Conservation (phyloP, 2,797 vertebrate species). For the Syndactyla subalaris region DNA sequence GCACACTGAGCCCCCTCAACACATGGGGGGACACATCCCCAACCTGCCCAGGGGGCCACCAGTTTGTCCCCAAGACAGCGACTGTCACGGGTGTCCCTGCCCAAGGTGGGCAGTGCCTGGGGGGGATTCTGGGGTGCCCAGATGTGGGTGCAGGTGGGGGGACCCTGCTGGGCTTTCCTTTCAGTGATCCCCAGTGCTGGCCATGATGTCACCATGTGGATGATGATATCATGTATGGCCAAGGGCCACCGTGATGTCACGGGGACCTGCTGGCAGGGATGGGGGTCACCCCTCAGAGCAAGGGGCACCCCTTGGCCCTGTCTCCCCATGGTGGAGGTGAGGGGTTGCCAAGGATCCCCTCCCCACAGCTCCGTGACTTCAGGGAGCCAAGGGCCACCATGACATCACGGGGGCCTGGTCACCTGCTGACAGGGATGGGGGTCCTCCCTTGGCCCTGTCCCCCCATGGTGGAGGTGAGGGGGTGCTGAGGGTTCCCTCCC, state of each 20-base stretch:
- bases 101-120: neutral
- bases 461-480: neutral
- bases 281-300: too few relatives aligned
- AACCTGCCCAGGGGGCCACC: neutral
- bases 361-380: neutral
- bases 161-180: neutral
- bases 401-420: neutral
- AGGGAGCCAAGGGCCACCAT: neutral
- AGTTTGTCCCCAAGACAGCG: rapidly evolving
- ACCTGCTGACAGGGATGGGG: neutral
- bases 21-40: neutral
- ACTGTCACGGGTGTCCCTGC: neutral
- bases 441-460: neutral
- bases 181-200: neutral
- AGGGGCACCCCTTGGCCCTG: neutral
- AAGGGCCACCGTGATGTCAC: neutral
- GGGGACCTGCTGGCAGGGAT: neutral
- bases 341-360: neutral
- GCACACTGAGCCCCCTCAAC: rapidly evolving
- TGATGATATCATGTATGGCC: neutral
- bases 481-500: neutral
- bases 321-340: neutral
- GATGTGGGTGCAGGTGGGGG: neutral
- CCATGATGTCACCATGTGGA: rapidly evolving
- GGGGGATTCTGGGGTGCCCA: neutral